Percentiles rank a stretch among this genome's conserved stretches.
Evolutionary conservation across 92 coral and sea anemone genomes (phyloP).

Genomic region (Phenganax subtilis): DNA sequence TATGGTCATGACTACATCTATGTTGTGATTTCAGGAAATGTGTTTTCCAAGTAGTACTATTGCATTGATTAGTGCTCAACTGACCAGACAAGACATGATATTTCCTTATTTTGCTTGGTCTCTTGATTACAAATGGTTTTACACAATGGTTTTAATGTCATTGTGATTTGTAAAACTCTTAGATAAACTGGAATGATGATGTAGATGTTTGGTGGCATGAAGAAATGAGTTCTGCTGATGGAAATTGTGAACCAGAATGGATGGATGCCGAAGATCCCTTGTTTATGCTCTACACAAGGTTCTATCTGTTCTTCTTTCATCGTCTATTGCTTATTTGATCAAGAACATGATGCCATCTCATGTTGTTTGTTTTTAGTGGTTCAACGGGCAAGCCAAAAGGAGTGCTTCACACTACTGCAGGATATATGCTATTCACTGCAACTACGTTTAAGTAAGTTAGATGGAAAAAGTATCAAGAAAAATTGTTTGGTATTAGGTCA

Average conservation of each 20-base stretch:
- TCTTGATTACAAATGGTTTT: not conserved
- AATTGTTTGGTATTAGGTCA: not conserved
- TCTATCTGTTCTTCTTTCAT: not conserved
- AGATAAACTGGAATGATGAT: conserved; percentile 57
- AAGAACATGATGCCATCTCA: too few species aligned
- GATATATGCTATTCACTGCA: conserved; percentile 92
- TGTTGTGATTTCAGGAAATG: too few species aligned
- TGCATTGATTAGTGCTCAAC: too few species aligned
- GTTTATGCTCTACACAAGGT: conserved; percentile 96
- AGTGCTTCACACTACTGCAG: conserved; percentile 83
- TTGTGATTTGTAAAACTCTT: not conserved
- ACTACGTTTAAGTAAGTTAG: conserved; percentile 79
- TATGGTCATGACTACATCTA: too few species aligned
- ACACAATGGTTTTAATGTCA: not conserved
- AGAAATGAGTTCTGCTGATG: conserved; percentile 66
- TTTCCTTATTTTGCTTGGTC: too few species aligned
- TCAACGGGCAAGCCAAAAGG: conserved; percentile 99
- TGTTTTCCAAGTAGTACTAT: too few species aligned
- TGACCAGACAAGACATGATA: too few species aligned
- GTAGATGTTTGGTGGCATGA: conserved; percentile 97
- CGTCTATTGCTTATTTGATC: too few species aligned
- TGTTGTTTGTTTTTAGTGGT: conserved; percentile 55
- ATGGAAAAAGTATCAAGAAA: not conserved
- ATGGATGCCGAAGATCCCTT: conserved; percentile 90
- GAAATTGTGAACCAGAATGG: conserved; percentile 82